These are phyloP conservation scores for Parasteatoda lunata DNA, from an alignment of 2,888 invertebrate genomes.

Conservation along the genomic window DNA sequence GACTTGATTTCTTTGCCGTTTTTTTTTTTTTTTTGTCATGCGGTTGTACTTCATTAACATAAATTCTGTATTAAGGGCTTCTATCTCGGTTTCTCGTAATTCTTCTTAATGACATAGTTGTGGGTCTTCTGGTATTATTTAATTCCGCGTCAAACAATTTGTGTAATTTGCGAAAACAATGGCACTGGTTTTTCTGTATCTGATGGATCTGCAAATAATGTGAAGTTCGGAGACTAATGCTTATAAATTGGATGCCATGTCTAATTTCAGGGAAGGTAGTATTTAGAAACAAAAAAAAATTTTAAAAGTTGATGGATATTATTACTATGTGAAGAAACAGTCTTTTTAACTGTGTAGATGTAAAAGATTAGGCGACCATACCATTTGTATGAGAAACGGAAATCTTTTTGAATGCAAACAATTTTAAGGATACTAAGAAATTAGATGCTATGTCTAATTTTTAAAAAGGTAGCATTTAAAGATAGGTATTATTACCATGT, in stretches of 20 bases:
- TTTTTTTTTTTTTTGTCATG: conserved; percentile 11
- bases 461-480: too few relatives aligned
- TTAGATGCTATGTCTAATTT: too few relatives aligned
- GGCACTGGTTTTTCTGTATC: conserved; percentile 21
- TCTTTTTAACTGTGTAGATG: too few relatives aligned
- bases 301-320: too few relatives aligned
- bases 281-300: too few relatives aligned
- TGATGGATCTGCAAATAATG: neutral
- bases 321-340: too few relatives aligned
- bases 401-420: too few relatives aligned
- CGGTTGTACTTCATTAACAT: conserved; percentile 51
- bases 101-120: conserved; percentile 42
- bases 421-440: too few relatives aligned
- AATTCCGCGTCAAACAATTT: conserved; percentile 30
- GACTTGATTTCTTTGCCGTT: neutral
- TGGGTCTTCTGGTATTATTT: conserved; percentile 7
- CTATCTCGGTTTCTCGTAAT: conserved; percentile 22
- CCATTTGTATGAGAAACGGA: too few relatives aligned
- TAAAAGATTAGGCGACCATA: too few relatives aligned
- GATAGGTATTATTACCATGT: too few relatives aligned
- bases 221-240: conserved; percentile 19
- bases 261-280: neutral
- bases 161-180: conserved; percentile 60
- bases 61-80: conserved; percentile 45
- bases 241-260: conserved; percentile 18